phyloP scores from a whole-genome alignment of 2,888 invertebrate genomes.

The Odontocerum albicorne region DNA sequence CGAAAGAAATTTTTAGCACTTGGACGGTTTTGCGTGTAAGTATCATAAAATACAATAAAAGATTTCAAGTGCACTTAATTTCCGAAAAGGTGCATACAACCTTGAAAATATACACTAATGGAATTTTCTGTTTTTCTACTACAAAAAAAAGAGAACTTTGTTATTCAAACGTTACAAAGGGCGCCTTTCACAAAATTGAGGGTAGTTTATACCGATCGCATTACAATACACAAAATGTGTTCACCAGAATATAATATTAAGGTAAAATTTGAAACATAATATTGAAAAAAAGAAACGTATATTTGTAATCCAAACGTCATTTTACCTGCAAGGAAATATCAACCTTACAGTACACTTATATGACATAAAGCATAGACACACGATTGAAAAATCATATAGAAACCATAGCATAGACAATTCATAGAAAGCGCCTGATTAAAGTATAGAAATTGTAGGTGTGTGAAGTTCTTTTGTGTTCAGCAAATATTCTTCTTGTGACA shows the following conservation, averaged over 20 bases:
- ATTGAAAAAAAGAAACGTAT: too few species aligned
- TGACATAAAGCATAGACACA: too few species aligned
- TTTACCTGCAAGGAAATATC: too few species aligned
- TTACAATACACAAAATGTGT: too few species aligned
- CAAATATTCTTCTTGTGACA: slow-evolving; percentile 10
- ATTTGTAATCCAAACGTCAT: too few species aligned
- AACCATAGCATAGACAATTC: too few species aligned
- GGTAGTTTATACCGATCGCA: slow-evolving; percentile 2
- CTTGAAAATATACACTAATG: slow-evolving; percentile 7
- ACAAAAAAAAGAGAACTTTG: background rate
- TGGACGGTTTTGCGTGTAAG: background rate
- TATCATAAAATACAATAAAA: slow-evolving; percentile 16
- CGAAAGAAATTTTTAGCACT: background rate
- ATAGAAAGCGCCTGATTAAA: slow-evolving; percentile 8
- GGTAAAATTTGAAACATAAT: too few species aligned
- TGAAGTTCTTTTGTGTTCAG: slow-evolving; percentile 8
- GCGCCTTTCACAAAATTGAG: slow-evolving; percentile 15
- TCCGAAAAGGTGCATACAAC: slow-evolving; percentile 6
- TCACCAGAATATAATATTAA: too few species aligned
- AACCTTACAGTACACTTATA: too few species aligned
- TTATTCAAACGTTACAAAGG: slow-evolving; percentile 4
- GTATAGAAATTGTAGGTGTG: slow-evolving; percentile 15
- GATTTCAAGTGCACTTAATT: slow-evolving; percentile 8
- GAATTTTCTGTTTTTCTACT: slow-evolving; percentile 5
- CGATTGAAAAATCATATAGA: too few species aligned